Evolutionary conservation across 1,140 invertebrate species (phyloP), one percentile per base, ranked within the genome.

Genomic region (Leptopilina boulardi): DNA sequence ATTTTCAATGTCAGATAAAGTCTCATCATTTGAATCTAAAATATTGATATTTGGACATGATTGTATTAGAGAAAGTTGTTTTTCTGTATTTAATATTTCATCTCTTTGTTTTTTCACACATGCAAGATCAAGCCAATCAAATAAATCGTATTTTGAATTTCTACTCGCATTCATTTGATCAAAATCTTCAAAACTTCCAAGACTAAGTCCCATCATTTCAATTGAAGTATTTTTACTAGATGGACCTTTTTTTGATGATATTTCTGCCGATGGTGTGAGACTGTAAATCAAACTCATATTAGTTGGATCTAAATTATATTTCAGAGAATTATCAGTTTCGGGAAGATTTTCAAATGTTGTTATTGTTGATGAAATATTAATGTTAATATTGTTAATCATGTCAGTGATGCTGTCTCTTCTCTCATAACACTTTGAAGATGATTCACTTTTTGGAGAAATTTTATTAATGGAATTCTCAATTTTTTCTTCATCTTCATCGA

Each of bases 281-380:
- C 89, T 91, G 34, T 91, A 91, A 54, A 90, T 84, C 6, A 83
- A 59, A 71, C 72, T 87, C 85, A 91, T 88, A 9, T 87, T 86
- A 2, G 78, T 71, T 0, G 85, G 78, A 73, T 87, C 82, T 5
- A 91, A 74, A 74, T 83, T 88, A 30, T 90, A 91, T 26, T 90
- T 89, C 0, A 71, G 66, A 6, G 88, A 87, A 15, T 83, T 74
- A 30, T 87, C 80, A 0, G 77, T 84, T n/a, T 81, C 56, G 6
- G 83, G 82, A 2, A 88, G 71, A 54, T 59, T 72, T n/a, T 82
- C 75, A 0, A 79, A 78, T n/a, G 10, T 56, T 47, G 18, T 70
- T 70, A 79, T 86, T 9, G 87, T 86, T 4, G 88, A 83, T 0
- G 80, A 74, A 11, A 89, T 82, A 42, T 88, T 84, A 0, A 71